phyloP scores from a whole-genome alignment of 2,888 invertebrate species.

The Raillietiella orientalis region DNA sequence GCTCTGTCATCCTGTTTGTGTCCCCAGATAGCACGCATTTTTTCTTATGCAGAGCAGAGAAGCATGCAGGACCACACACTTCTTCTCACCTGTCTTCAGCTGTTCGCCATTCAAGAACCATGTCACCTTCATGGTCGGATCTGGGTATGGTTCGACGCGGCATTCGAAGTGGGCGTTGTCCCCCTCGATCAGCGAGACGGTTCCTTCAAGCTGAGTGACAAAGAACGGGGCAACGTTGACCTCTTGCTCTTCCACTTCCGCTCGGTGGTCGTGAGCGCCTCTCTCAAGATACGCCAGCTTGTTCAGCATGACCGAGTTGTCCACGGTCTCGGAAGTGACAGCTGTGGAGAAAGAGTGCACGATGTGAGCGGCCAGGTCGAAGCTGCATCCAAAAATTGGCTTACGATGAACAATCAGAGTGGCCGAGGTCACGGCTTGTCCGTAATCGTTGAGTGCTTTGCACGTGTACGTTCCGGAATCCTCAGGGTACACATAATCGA shows the following conservation, averaged over 20 bases:
- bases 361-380: no score
- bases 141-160: slow-evolving; percentile 68
- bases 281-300: slow-evolving; percentile 64
- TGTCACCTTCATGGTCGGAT: slow-evolving; percentile 55
- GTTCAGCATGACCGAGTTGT: slow-evolving; percentile 53
- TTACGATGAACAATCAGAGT: slow-evolving; percentile 52
- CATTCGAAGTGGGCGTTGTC: slow-evolving; percentile 79
- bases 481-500: slow-evolving; percentile 77
- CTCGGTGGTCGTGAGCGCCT: slow-evolving; percentile 29
- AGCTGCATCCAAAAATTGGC: no score
- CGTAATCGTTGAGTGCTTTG: slow-evolving; percentile 56
- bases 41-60: no score
- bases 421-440: slow-evolving; percentile 79
- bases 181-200: slow-evolving; percentile 46
- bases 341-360: no score
- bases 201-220: slow-evolving; percentile 52
- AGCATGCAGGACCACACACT: no score
- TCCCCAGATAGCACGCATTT: no score
- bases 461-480: slow-evolving; percentile 92
- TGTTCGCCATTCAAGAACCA: slow-evolving; percentile 83
- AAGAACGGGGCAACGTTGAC: slow-evolving; percentile 46
- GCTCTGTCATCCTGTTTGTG: no score
- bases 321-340: no score
- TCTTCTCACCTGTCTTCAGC: slow-evolving; percentile 33
- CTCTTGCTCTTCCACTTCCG: slow-evolving; percentile 26